Conservation (phyloP, 2,888 invertebrate species). For the Miltochrista miniata region DNA sequence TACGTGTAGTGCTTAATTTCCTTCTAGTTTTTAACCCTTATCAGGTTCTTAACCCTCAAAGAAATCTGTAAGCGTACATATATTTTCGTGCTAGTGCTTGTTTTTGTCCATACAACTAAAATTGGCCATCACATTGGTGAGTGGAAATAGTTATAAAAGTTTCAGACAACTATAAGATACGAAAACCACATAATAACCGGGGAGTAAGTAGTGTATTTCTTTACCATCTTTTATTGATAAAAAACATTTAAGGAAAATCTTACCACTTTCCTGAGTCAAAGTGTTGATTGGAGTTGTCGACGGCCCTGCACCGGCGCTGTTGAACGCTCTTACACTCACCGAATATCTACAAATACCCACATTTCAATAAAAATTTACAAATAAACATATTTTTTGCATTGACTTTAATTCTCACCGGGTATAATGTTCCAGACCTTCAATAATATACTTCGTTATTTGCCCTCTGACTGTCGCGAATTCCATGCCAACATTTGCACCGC, state of each 20-base stretch:
- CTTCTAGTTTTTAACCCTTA: too few relatives aligned
- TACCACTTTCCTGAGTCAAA: slow-evolving; percentile 93
- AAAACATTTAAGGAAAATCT: too few relatives aligned
- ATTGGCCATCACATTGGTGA: too few relatives aligned
- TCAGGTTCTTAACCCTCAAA: too few relatives aligned
- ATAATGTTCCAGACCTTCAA: slow-evolving; percentile 90
- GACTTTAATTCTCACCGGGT: slow-evolving; percentile 78
- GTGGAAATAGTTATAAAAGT: too few relatives aligned
- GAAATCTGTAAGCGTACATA: too few relatives aligned
- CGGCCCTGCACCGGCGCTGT: slow-evolving; percentile 93
- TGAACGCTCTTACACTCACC: slow-evolving; percentile 93
- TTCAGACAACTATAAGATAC: too few relatives aligned
- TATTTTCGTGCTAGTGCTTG: too few relatives aligned
- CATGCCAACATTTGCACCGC: slow-evolving; percentile 72
- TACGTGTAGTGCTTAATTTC: too few relatives aligned
- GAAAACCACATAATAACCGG: too few relatives aligned
- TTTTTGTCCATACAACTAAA: too few relatives aligned
- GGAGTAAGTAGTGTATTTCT: too few relatives aligned
- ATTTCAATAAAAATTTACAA: background rate
- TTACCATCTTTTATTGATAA: background rate
- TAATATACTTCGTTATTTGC: slow-evolving; percentile 87
- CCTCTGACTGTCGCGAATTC: slow-evolving; percentile 88
- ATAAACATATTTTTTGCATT: background rate
- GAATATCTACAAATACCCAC: slow-evolving; percentile 83
- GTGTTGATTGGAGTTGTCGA: slow-evolving; percentile 89